Evolutionary conservation across 2,797 vertebrate species (phyloP), one percentile per base, ranked within the genome.

Genomic region (Adelosebastes latens): DNA sequence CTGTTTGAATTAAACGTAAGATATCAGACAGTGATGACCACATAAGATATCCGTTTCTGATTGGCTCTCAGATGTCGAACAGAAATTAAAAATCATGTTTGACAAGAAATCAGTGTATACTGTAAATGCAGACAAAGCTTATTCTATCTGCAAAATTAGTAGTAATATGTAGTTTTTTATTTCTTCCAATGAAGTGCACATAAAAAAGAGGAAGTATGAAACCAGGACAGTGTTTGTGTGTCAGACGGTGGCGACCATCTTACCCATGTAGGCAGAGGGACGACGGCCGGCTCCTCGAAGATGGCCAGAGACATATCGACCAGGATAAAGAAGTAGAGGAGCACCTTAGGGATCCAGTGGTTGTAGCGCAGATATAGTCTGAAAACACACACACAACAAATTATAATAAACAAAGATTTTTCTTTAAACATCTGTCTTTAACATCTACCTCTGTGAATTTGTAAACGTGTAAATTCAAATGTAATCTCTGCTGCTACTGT

Each of bases 321-420:
- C 66, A 97, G 89, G 79, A 99, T 97, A 90, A 97, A 98, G 90
- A 97, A 83, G 88, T 97, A 98, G 3, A 97, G 95, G 29, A 95
- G 71, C 2, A 93, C 83, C 89, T 92, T 90, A 69, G 95, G 94
- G 8, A 92, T 60, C 97, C 97, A 97, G 91, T 98, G 97, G 89
- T 98, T 98, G 84, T 99, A 99, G 74, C 97, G 94, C 60, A 93
- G 89, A 79, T 99, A 99, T 24, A 98, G 94, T 73, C 98, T 99
- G 86, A 9, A 63, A n/a, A n/a, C 36, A 2, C 36, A 13, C 36
- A 36, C 36, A 36, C 36, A 42, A 2, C 39, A 42, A 16, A 42
- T 16, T 42, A 42, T 42, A 14, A 42, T 16, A 42, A 14, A 42
- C 14, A 14, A 42, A 14, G 14, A 42, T 3, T 6, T 46, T 46